Percentiles rank a stretch among this genome's conserved stretches.
These are phyloP conservation scores for Linurgus olivaceus DNA, from an alignment of 2,797 vertebrate species.

Conservation along the genomic window DNA sequence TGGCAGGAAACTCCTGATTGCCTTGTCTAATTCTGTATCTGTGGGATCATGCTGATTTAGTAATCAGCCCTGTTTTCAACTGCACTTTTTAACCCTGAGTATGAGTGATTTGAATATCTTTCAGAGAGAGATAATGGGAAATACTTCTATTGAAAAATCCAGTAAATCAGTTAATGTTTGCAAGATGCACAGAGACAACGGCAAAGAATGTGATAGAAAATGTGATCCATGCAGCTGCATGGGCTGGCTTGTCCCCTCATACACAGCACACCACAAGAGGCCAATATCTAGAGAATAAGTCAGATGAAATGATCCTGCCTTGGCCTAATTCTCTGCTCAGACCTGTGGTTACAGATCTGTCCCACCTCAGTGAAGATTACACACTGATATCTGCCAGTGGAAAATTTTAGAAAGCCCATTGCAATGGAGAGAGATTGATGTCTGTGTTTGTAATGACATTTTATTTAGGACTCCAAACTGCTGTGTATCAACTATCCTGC, in stretches of 20 bases:
- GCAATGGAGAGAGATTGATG: neutral
- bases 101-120: neutral
- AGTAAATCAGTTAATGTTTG: neutral
- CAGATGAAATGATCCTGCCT: neutral
- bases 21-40: neutral
- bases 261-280: neutral
- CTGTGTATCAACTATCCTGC: neutral
- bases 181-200: neutral
- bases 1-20: constrained; percentile 24
- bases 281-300: neutral
- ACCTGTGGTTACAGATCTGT: neutral
- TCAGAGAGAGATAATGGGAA: neutral
- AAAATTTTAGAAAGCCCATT: neutral
- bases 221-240: accelerated
- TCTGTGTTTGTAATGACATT: neutral
- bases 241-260: neutral
- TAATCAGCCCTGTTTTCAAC: neutral
- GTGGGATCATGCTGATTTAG: neutral
- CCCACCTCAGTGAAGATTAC: neutral
- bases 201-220: neutral
- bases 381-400: neutral
- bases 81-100: neutral
- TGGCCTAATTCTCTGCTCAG: neutral
- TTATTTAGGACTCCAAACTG: neutral
- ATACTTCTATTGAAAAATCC: neutral